Base-by-base conservation (phyloP, 2,797 vertebrate species). In the Sebastes minor region DNA sequence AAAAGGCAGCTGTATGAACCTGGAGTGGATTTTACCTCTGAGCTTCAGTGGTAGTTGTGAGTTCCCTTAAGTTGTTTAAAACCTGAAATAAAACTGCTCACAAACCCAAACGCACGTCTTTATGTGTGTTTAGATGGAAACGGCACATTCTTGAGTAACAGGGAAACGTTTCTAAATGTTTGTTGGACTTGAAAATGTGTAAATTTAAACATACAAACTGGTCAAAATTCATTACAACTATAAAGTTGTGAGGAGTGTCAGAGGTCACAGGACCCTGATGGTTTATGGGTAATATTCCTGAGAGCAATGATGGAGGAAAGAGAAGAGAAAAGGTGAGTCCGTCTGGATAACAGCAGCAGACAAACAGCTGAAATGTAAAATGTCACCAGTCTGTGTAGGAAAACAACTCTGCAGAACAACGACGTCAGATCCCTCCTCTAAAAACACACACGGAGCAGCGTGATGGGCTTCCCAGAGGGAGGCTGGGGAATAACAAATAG, bases 401-500 rank as follows among this genome's bases (percentile, higher is more conserved):
- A 82, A 80, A 80, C 66, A 78, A 59, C 27, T 38, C 35, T 38
- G 35, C 35, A 38, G 35, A 38, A 38, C 35, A 14, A 38, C 35
- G 5, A 38, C 5, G 35, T 38, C 35, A 38, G 35, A 38, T 38
- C 35, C 35, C 57, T 28, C 25, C 57, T 28, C 27, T 59, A 30
- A 59, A 59, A 6, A 16, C 33, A 56, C 69, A 46, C 33, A 16
- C 42, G 6, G 2, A 60, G 65, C 4, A 53, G 55, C 79, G 18
- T 52, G 46, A 20, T 52, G 46, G 18, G 46, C 59, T 81, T 86
- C 80, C 23, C 88, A 87, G 84, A 84, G 83, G 78, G 84, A 70
- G 76, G 73, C 62, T 53, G 81, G 84, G 78, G 86, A 89, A 86
- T 91, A 92, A 71, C 89, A 81, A 90, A 94, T 89, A 93, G 78